phyloP scores from a whole-genome alignment of 2,797 vertebrate species.

The Xiphorhynchus erythropygius region DNA sequence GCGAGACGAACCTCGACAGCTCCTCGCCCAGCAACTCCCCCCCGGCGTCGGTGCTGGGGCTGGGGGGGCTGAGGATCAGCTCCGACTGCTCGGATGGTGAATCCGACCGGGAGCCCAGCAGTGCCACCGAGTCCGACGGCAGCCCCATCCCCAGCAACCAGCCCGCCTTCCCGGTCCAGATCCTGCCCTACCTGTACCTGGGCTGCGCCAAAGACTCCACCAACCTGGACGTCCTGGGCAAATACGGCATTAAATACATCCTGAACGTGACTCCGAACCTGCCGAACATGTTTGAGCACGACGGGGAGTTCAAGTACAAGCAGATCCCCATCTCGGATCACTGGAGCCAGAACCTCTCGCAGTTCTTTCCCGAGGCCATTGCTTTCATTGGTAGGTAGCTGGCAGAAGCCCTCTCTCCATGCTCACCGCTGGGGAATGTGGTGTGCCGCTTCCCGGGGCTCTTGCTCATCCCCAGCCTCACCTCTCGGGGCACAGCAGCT shows the following conservation, averaged over 20 bases:
- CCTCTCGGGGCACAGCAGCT: background rate
- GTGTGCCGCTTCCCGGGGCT: background rate
- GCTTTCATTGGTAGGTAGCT: slow-evolving; percentile 94
- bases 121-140: slow-evolving; percentile 93
- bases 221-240: slow-evolving; percentile 93
- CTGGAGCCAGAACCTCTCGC: slow-evolving; percentile 99
- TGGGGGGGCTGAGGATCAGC: slow-evolving; percentile 94
- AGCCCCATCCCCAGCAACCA: slow-evolving; percentile 93
- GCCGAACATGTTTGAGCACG: slow-evolving; percentile 97
- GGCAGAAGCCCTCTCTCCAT: slow-evolving; percentile 7
- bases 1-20: slow-evolving; percentile 92
- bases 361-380: slow-evolving; percentile 99
- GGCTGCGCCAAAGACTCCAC: slow-evolving; percentile 98
- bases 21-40: slow-evolving; percentile 91
- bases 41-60: slow-evolving; percentile 88
- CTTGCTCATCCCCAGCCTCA: background rate
- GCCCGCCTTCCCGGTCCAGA: slow-evolving; percentile 97
- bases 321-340: slow-evolving; percentile 99
- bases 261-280: slow-evolving; percentile 98
- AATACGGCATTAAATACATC: slow-evolving; percentile 98
- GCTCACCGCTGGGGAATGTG: slow-evolving; percentile 33
- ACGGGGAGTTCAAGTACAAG: slow-evolving; percentile 98
- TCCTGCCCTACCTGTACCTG: slow-evolving; percentile 95
- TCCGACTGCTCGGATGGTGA: slow-evolving; percentile 95
- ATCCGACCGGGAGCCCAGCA: slow-evolving; percentile 93